These are phyloP conservation scores for Coracias cyanogaster DNA, from an alignment of 2,797 vertebrate species.

Conservation along the genomic window DNA sequence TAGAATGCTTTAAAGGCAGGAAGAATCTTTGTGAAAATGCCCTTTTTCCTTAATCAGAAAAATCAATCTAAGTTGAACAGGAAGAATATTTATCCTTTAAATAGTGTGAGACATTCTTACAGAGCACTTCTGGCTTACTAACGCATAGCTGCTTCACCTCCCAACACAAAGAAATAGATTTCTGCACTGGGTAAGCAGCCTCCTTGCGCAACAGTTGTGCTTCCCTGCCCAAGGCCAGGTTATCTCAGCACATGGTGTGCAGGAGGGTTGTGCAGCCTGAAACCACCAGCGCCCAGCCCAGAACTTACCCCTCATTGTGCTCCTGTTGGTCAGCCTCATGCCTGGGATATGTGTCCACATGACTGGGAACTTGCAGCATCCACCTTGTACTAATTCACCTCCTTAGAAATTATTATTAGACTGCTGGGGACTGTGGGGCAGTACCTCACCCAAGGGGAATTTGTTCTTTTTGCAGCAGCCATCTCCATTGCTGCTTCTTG, in stretches of 20 bases:
- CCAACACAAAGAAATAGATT: not conserved
- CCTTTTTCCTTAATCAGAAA: slow-evolving; percentile 19
- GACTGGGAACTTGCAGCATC: not conserved
- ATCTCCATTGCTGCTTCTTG: slow-evolving; percentile 36
- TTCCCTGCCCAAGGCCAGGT: not conserved
- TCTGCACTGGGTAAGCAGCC: not conserved
- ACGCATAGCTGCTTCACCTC: not conserved
- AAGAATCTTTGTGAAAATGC: not conserved
- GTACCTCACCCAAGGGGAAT: not conserved
- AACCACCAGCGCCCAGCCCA: not conserved
- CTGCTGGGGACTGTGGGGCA: not conserved
- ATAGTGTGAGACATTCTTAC: not conserved
- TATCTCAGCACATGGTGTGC: not conserved
- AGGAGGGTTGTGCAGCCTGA: not conserved
- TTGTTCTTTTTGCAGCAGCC: slow-evolving; percentile 56
- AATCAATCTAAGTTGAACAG: not conserved
- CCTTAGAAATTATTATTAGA: not conserved
- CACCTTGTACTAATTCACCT: not conserved
- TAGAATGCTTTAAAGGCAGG: not conserved
- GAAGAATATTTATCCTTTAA: not conserved
- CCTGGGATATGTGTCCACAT: rapidly evolving
- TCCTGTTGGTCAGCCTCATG: not conserved
- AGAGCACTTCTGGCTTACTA: not conserved
- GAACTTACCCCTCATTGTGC: not conserved
- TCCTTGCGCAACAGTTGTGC: not conserved